Evolutionary conservation across 2,113 vertebrate genomes (phyloP), one percentile per base, ranked within the genome.

Genomic region (Riparia riparia): DNA sequence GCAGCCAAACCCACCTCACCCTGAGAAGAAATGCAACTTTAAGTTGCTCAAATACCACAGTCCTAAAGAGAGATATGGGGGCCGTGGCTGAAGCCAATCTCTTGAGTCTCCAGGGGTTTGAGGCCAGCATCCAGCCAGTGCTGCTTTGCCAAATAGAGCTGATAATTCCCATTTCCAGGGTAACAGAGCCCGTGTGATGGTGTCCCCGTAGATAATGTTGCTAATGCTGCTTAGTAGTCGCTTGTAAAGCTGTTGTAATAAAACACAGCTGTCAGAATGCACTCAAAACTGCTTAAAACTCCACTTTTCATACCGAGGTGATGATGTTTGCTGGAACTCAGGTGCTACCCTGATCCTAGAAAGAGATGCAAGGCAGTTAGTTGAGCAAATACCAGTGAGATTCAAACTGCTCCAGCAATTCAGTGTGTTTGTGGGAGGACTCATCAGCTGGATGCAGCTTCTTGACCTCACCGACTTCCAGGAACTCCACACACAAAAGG

Each of bases 1-100:
- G 6, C 56, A 25, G 85, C 90, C 82, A 61, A 82, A 29, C 74
- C 47, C 87, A 88, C 92, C 94, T 94, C 92, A n/a, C 82, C 94
- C 88, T 29, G 22, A 70, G 77, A 71, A 95, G 82, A 25, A 85
- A 90, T 64, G 86, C 82, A 64, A 3, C 41, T 68, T 47, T 9
- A 26, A 92, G 54, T 34, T 69, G 57, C 76, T 92, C 21, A 29
- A 65, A 86, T 94, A 86, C 83, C 89, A 26, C 42, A 53, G 58
- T 34, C 32, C 18, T 34, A 12, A 54, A 32, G 83, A 58, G 78
- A 47, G 58, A 56, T 28, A 51, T 0, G 66, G 57, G 50, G 24
- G 49, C n/a, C 21, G 34, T 7, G 64, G 12, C 28, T 61, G 76
- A 61, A 32, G 72, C 69, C 64, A 78, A 6, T 4, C 51, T 72